Percentiles rank a stretch among this genome's conserved stretches.
These are phyloP conservation scores for Epinephelus moara DNA, from an alignment of 2,113 vertebrate species.

Conservation along the genomic window DNA sequence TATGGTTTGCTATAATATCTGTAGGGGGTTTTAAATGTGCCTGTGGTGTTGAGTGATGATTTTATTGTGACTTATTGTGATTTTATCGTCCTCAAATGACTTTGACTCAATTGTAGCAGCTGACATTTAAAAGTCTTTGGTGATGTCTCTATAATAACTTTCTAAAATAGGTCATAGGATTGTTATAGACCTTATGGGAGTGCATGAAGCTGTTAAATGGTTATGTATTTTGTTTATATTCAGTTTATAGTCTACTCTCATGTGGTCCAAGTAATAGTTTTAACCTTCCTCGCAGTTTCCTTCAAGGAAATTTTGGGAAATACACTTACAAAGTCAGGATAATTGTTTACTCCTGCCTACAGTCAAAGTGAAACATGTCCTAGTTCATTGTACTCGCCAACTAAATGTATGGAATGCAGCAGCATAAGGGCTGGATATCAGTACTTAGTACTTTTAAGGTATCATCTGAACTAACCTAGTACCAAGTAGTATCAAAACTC, in stretches of 20 bases:
- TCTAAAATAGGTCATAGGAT: not conserved
- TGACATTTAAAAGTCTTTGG: conserved; percentile 6
- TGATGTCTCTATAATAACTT: conserved; percentile 11
- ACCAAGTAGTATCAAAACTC: too few relatives aligned
- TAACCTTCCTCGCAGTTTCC: not conserved
- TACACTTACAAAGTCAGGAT: too few relatives aligned
- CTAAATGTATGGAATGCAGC: not conserved
- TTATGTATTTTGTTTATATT: not conserved
- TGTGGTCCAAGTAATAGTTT: not conserved
- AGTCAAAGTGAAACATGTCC: not conserved
- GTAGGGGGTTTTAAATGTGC: conserved; percentile 13
- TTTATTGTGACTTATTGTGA: conserved; percentile 17
- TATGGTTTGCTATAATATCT: conserved; percentile 3
- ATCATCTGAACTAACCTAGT: too few relatives aligned
- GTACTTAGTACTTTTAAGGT: too few relatives aligned
- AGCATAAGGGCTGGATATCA: too few relatives aligned
- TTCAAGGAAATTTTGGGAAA: not conserved
- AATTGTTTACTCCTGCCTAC: too few relatives aligned
- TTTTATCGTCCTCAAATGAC: conserved; percentile 36
- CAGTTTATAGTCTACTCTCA: not conserved
- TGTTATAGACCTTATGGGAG: not conserved
- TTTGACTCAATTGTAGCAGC: conserved; percentile 27
- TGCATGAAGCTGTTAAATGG: not conserved
- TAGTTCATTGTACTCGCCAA: not conserved
- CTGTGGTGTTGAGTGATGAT: conserved; percentile 11